phyloP scores from a whole-genome alignment of 2,797 vertebrate species.

The Gambusia yucatana region DNA sequence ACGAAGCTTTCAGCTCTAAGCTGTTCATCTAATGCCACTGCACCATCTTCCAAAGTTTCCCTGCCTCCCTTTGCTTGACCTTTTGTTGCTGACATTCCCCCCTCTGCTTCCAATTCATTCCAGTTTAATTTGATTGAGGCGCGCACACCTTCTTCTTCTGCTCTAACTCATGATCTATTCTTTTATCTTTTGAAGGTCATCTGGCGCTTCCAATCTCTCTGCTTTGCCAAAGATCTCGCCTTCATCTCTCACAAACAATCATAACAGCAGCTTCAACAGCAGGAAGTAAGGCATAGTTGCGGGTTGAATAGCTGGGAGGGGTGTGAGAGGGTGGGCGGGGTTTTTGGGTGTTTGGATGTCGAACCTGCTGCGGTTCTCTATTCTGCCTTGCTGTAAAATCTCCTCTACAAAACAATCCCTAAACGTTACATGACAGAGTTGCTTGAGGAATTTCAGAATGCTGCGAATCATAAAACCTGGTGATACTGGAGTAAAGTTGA shows the following conservation, averaged over 20 bases:
- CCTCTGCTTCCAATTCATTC: slow-evolving; percentile 59
- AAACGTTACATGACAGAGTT: neutral
- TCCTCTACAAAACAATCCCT: neutral
- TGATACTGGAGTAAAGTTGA: neutral
- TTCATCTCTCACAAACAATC: slow-evolving; percentile 99
- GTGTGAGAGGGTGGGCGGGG: neutral
- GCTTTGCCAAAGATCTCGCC: slow-evolving; percentile 99
- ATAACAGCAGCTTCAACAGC: slow-evolving; percentile 99
- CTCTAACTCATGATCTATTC: slow-evolving; percentile 90
- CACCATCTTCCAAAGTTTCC: slow-evolving; percentile 42
- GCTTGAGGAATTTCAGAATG: neutral
- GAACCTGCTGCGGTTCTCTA: neutral
- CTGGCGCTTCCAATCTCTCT: slow-evolving; percentile 98
- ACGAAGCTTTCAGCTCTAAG: slow-evolving; percentile 7
- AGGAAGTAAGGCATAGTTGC: slow-evolving; percentile 94
- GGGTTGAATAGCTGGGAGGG: slow-evolving; percentile 50
- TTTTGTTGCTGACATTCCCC: slow-evolving; percentile 66
- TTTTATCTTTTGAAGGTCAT: slow-evolving; percentile 97
- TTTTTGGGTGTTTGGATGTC: slow-evolving; percentile 30
- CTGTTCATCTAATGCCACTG: slow-evolving; percentile 30
- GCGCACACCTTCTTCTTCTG: slow-evolving; percentile 45
- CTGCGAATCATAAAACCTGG: neutral
- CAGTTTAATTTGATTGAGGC: slow-evolving; percentile 58
- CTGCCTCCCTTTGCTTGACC: slow-evolving; percentile 55
- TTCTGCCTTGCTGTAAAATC: neutral